Conservation (phyloP, 1,140 invertebrate species). For the Euwallacea similis region DNA sequence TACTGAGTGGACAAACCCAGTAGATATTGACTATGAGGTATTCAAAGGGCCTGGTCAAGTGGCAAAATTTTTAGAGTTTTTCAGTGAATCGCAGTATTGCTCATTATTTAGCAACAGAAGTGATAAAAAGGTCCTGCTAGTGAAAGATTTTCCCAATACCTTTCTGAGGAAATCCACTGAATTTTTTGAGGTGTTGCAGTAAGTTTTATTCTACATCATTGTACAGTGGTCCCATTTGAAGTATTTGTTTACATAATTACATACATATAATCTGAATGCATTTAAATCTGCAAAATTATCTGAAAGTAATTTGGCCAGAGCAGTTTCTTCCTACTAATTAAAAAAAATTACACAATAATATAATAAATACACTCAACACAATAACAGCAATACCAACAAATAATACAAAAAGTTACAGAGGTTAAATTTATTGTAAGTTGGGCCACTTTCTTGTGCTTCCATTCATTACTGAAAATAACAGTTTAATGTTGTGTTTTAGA, state of each 20-base stretch:
- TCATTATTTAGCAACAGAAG: constrained; percentile 59
- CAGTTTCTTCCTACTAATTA: not conserved
- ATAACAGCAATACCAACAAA: no score
- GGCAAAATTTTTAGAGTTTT: constrained; percentile 67
- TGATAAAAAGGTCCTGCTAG: constrained; percentile 60
- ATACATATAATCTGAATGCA: not conserved
- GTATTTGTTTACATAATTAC: no score
- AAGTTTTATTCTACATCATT: constrained; percentile 45
- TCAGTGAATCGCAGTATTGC: constrained; percentile 68
- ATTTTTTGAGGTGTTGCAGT: constrained; percentile 67
- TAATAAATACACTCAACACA: no score
- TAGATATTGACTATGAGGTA: constrained; percentile 59
- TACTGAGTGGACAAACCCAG: constrained; percentile 72
- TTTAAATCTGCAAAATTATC: constrained; percentile 7
- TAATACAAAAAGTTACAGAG: no score
- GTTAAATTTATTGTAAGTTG: not conserved
- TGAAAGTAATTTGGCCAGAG: no score
- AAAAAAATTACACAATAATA: not conserved
- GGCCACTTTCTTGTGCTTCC: not conserved
- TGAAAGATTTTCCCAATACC: constrained; percentile 77
- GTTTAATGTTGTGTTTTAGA: constrained; percentile 54
- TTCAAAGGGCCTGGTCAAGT: constrained; percentile 60
- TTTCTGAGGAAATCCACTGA: constrained; percentile 62
- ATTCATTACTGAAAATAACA: not conserved
- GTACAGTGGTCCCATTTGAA: no score